A percentile compares a stretch with the other conserved stretches of the same genome.
Conservation (phyloP, 2,797 vertebrate species). For the Ctenochaetus hawaiiensis region DNA sequence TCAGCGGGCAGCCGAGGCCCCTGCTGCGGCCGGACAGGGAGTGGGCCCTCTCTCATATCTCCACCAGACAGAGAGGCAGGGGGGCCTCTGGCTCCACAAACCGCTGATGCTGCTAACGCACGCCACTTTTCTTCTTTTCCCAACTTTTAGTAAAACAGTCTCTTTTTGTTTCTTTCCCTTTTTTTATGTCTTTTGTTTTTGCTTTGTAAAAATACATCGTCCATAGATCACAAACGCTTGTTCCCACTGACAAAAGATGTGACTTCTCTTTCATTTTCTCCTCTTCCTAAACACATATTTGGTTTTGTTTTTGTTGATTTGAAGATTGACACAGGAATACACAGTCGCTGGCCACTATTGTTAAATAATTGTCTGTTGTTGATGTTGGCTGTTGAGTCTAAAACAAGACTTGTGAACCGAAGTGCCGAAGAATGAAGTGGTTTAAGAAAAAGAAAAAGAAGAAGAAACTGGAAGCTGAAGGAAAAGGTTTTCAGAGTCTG, state of each 20-base stretch:
- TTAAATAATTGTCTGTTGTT: constrained; percentile 32
- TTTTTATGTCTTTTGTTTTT: neutral
- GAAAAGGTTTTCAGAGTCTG: constrained; percentile 45
- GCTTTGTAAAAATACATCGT: constrained; percentile 14
- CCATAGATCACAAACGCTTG: constrained; percentile 9
- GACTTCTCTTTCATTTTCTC: neutral
- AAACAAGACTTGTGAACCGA: constrained; percentile 39
- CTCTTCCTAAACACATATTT: constrained; percentile 21
- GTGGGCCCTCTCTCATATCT: constrained; percentile 88
- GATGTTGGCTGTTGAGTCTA: constrained; percentile 30
- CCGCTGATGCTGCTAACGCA: constrained; percentile 55
- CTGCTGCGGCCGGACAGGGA: constrained; percentile 86
- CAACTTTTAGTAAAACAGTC: constrained; percentile 18
- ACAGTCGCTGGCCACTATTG: neutral
- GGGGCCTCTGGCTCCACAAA: constrained; percentile 63
- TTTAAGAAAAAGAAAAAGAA: constrained; percentile 35
- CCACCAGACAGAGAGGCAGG: constrained; percentile 66
- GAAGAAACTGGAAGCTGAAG: constrained; percentile 30
- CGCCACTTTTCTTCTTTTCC: constrained; percentile 41
- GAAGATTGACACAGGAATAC: constrained; percentile 7
- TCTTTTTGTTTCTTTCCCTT: neutral
- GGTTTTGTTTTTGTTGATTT: constrained; percentile 4
- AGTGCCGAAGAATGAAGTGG: neutral
- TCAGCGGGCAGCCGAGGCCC: constrained; percentile 89
- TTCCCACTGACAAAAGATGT: constrained; percentile 15